These are phyloP conservation scores for Todiramphus chloris DNA, from an alignment of 2,113 vertebrate genomes.

Conservation along the genomic window DNA sequence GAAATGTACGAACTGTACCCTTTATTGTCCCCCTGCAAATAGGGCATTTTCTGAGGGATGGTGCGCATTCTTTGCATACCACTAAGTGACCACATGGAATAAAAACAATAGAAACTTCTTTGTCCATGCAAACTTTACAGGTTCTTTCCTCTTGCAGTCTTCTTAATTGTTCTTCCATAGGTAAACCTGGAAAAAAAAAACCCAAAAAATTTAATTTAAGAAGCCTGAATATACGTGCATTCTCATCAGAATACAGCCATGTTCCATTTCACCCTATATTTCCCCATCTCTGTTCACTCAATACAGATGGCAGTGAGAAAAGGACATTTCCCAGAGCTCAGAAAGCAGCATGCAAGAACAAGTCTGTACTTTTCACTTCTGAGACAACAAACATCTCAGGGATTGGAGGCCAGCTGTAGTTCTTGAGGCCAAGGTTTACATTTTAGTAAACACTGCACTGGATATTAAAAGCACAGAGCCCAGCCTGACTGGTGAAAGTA, in stretches of 20 bases:
- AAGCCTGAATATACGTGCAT: background rate
- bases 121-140: conserved; percentile 90
- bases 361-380: background rate
- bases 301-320: background rate
- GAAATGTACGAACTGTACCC: conserved; percentile 85
- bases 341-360: background rate
- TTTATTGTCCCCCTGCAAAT: conserved; percentile 86
- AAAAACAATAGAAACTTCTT: conserved; percentile 85
- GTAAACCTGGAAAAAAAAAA: conserved; percentile 71
- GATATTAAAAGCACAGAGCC: background rate
- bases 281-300: background rate
- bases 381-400: background rate
- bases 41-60: conserved; percentile 83
- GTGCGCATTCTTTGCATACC: conserved; percentile 85
- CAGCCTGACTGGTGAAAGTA: background rate
- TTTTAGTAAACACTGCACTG: background rate
- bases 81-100: conserved; percentile 87
- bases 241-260: background rate
- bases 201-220: background rate
- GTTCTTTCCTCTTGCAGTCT: conserved; percentile 84
- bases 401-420: background rate
- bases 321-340: background rate
- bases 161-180: conserved; percentile 84
- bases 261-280: background rate
- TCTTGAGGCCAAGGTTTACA: background rate